Percentiles rank a stretch among this genome's conserved stretches.
Conservation (phyloP, 2,113 vertebrate species). For the Noctilio leporinus region DNA sequence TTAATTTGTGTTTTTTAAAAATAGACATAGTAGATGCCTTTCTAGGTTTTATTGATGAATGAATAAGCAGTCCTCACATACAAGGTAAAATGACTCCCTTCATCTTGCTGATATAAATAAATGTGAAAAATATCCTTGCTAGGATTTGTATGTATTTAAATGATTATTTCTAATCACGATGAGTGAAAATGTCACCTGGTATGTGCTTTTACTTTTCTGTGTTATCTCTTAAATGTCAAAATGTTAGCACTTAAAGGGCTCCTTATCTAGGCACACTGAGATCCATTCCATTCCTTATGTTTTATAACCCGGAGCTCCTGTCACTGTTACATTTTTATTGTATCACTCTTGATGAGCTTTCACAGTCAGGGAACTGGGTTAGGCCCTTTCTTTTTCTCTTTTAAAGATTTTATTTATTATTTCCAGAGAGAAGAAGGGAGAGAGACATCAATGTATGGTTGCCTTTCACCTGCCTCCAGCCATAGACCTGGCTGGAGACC, state of each 20-base stretch:
- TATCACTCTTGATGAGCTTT: not conserved
- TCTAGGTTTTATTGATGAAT: slow-evolving; percentile 7
- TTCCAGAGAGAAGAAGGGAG: too few relatives aligned
- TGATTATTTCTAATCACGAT: slow-evolving; percentile 2
- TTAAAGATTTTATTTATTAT: too few relatives aligned
- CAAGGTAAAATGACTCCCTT: not conserved
- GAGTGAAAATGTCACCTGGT: not conserved
- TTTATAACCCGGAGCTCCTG: not conserved
- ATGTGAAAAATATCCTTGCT: not conserved
- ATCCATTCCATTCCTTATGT: not conserved
- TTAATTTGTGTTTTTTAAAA: slow-evolving; percentile 36
- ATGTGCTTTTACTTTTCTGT: not conserved
- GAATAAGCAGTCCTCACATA: not conserved
- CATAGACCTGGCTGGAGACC: too few relatives aligned
- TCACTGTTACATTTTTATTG: not conserved
- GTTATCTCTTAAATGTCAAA: not conserved
- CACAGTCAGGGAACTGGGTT: not conserved
- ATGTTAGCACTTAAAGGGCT: not conserved
- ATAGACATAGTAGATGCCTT: not conserved
- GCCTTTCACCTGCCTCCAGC: too few relatives aligned
- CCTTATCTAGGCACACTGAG: not conserved
- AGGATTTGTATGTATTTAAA: not conserved
- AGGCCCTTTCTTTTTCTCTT: too few relatives aligned
- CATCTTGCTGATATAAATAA: not conserved
- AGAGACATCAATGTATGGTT: too few relatives aligned